Base-by-base conservation (phyloP, 2,888 invertebrate genomes). In the Ferdinandea cuprea region DNA sequence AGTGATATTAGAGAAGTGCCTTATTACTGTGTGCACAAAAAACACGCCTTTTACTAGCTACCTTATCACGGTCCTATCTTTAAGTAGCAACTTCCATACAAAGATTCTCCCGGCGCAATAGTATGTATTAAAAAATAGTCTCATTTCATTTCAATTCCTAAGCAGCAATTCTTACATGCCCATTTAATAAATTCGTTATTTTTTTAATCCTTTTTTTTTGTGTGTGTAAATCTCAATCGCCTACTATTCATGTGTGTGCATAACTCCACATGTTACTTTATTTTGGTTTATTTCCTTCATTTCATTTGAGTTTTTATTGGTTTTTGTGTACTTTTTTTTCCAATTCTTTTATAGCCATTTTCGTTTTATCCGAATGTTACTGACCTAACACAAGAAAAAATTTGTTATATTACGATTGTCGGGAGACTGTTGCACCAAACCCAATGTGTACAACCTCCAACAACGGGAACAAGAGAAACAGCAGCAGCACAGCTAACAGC, bases 361-460 rank as follows among this genome's bases (percentile, higher is more conserved):
- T 65, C 35, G 32, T 69, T 58, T 50, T 30, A 42, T 32, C 32
- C 61, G 40, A 65, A 46, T 81, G 69, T 76, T 71, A 65, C 80
- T 81, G 63, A 81, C 76, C 80, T 76, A 58, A 52, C 69, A 50
- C 63, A 59, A 76, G 44, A 73, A 79, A 69, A 76, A 81, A 71
- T 37, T 50, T 65, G 44, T 71, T 69, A 58, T 65, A 76, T 58
- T 69, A 76, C 63, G 50, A 74, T 72, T 69, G 74, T 48, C 44
- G 54, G 46, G 56, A 46, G 44, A 46, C 52, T 9, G 42, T 37
- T 52, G 35, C 32, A 42, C 30, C 50, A 58, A 19, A 17, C 35
- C 5, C 28, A 68, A 54, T 54, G 44, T 52, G 42, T 40, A 54
- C 54, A 61, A 61, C 61, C 54, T 61, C 61, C 68, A 71, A 56